These are phyloP conservation scores for Antitype chi DNA, from an alignment of 2,888 invertebrate species.

Conservation along the genomic window DNA sequence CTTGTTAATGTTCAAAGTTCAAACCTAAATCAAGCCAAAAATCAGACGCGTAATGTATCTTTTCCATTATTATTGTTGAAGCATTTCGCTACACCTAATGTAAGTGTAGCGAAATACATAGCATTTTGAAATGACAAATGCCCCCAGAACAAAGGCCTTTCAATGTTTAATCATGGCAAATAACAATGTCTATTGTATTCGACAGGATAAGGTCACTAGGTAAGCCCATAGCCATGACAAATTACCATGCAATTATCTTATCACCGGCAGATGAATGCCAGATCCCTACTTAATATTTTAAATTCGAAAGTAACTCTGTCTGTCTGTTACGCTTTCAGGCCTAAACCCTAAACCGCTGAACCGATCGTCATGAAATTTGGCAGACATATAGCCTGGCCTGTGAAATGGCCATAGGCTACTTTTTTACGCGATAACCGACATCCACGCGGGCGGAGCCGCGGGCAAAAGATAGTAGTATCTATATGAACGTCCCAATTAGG, in stretches of 20 bases:
- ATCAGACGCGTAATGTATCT: no score
- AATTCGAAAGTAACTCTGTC: no score
- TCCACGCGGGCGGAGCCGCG: no score
- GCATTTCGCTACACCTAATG: neutral
- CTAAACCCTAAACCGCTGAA: no score
- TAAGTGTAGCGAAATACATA: no score
- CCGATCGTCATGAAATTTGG: no score
- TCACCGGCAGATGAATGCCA: conserved; percentile 6
- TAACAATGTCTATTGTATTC: conserved; percentile 54
- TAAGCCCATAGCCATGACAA: conserved; percentile 11
- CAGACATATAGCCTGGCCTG: no score
- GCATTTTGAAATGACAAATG: neutral
- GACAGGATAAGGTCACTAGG: conserved; percentile 18
- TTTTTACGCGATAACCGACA: no score
- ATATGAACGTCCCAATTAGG: neutral
- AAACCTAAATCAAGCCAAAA: neutral
- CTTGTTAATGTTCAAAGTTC: no score
- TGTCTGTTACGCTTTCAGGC: no score
- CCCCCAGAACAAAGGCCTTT: conserved; percentile 23
- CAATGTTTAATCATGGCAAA: conserved; percentile 25
- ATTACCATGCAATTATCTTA: conserved; percentile 41
- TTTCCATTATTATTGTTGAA: neutral
- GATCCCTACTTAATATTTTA: no score
- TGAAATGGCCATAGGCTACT: no score
- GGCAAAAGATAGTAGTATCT: neutral